Evolutionary conservation across 1,140 invertebrate species (phyloP).

Genomic region (Frieseomelitta varia): DNA sequence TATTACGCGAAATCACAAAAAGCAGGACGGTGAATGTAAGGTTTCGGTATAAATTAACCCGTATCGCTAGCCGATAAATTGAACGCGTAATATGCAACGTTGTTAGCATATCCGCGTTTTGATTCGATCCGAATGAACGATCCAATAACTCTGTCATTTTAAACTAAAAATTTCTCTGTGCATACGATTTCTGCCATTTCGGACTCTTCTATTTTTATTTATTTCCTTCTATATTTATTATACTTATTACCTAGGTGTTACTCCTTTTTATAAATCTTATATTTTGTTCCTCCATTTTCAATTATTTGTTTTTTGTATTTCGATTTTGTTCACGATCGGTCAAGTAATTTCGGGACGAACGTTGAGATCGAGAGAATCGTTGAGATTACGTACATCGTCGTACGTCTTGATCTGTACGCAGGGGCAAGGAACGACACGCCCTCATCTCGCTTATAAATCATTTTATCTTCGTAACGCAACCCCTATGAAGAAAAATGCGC

Average conservation of each 20-base stretch:
- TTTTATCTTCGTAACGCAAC: slow-evolving; percentile 29
- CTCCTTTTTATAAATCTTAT: too few relatives aligned
- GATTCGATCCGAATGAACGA: background rate
- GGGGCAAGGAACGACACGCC: slow-evolving; percentile 6
- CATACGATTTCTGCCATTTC: background rate
- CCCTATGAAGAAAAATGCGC: slow-evolving; percentile 39
- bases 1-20: background rate
- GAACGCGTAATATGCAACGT: slow-evolving; percentile 25
- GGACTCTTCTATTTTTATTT: too few relatives aligned
- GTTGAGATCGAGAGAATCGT: slow-evolving; percentile 13
- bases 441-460: slow-evolving; percentile 39
- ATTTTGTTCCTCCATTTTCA: background rate
- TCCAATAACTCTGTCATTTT: slow-evolving; percentile 26
- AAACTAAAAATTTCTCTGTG: slow-evolving; percentile 1
- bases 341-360: background rate
- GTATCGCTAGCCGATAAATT: slow-evolving; percentile 7
- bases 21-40: background rate
- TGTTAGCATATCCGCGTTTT: slow-evolving; percentile 21
- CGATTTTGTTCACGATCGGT: background rate
- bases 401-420: background rate
- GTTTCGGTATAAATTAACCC: background rate
- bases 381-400: slow-evolving; percentile 15
- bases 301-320: background rate
- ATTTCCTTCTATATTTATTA: too few relatives aligned
- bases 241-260: too few relatives aligned